phyloP scores from a whole-genome alignment of 2,888 invertebrate genomes.

The Diabrotica balteata region DNA sequence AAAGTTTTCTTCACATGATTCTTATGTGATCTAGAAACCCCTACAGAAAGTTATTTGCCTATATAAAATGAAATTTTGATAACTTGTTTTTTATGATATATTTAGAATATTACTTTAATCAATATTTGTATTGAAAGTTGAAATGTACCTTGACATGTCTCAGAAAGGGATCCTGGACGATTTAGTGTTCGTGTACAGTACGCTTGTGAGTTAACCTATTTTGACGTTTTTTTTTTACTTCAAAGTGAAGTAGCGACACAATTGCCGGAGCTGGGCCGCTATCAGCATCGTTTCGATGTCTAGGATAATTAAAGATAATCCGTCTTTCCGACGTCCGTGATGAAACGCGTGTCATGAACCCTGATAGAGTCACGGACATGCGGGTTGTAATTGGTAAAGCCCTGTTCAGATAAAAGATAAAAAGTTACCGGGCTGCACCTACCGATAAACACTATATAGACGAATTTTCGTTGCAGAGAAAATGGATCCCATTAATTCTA shows the following conservation, averaged over 20 bases:
- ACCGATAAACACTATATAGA: slow-evolving; percentile 27
- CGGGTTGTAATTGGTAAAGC: slow-evolving; percentile 50
- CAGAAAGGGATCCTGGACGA: too few relatives aligned
- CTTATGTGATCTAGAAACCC: too few relatives aligned
- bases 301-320: slow-evolving; percentile 59
- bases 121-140: too few relatives aligned
- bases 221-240: slow-evolving; percentile 12
- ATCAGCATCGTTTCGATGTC: slow-evolving; percentile 45
- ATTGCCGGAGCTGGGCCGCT: slow-evolving; percentile 22
- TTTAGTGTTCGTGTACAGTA: too few relatives aligned
- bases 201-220: slow-evolving; percentile 6
- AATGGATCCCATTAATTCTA: slow-evolving; percentile 27
- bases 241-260: slow-evolving; percentile 14
- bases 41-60: too few relatives aligned
- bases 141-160: too few relatives aligned
- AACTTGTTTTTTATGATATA: too few relatives aligned
- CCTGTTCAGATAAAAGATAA: slow-evolving; percentile 37
- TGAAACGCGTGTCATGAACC: slow-evolving; percentile 53
- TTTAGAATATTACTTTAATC: too few relatives aligned
- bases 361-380: slow-evolving; percentile 55
- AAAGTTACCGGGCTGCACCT: slow-evolving; percentile 29
- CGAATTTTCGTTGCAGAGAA: slow-evolving; percentile 27
- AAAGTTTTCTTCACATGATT: too few relatives aligned
- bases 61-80: too few relatives aligned
- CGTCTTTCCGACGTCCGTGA: slow-evolving; percentile 54